Base-by-base conservation (phyloP, 92 coral and sea anemone species). In the Porites divaricata region DNA sequence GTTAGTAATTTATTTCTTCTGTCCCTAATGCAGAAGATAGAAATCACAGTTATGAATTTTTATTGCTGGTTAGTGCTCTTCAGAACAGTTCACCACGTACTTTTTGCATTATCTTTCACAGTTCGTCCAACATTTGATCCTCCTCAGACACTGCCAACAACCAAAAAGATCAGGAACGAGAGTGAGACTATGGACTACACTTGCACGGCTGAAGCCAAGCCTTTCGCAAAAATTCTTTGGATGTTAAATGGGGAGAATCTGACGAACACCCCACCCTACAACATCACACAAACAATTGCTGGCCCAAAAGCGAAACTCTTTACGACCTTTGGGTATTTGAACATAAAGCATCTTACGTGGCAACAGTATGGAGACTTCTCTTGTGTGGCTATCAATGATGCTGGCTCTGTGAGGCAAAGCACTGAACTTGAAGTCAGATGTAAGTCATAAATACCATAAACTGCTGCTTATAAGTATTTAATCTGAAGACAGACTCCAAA, bases 181-280 rank as follows among this genome's bases (percentile, higher is more conserved):
- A 91, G 76, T 41, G 70, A 89, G 24, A 96, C 89, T 20, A 23
- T 66, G 58, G 88, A 90, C 45, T 89, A 92, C 72, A 86, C 93
- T 2, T 96, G 99, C 23, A 64, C 74, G 66, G 96, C 88, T 59
- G 75, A 89, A 35, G 98, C 91, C 17, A 96, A 90, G 78, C 98
- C 98, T 1, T 51, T 67, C 1, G 90, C 98, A n/a, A 15, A 57
- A 0, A 86, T 96, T 20, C 41, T 63, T 15, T 96, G 98, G 98
- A 45, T 41, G 24, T 72, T 91, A 67, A 76, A 92, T 81, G 88
- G 90, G n/a, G 41, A 82, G 51, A 85, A 93, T 88, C 84, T 93
- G 52, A 90, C 97, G 0, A 20, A 49, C 6, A 77, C 83, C 6
- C 63, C 77, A 4, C 91, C 85, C 6, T 84, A 93, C 61, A 67